A percentile compares a stretch with the other conserved stretches of the same genome.
Conservation (phyloP, 2,113 vertebrate genomes). For the Anthoscopus minutus region DNA sequence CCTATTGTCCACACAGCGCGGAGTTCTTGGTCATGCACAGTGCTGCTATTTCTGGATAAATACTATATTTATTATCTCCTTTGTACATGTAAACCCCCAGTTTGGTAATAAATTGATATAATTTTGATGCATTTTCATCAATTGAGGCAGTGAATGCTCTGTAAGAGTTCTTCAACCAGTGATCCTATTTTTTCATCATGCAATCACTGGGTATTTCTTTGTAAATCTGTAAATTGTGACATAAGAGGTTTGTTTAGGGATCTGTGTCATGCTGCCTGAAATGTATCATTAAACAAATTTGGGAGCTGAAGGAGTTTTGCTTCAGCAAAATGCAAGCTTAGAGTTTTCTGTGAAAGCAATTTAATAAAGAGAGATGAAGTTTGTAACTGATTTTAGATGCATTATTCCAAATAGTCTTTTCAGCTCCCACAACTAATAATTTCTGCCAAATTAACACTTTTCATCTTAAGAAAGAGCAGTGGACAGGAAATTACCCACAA, state of each 20-base stretch:
- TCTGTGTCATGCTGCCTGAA: neutral
- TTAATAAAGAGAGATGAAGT: neutral
- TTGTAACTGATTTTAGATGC: neutral
- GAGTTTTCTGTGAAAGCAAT: neutral
- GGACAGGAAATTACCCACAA: neutral
- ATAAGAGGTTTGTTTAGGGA: neutral
- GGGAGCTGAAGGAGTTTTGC: neutral
- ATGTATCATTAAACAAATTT: conserved; percentile 22
- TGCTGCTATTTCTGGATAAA: neutral
- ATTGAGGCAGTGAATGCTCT: neutral
- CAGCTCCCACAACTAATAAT: neutral
- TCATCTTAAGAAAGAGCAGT: neutral
- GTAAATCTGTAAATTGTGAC: neutral
- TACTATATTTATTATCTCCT: neutral
- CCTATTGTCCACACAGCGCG: neutral
- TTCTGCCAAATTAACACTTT: neutral
- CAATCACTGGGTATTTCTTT: neutral
- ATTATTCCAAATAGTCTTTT: neutral
- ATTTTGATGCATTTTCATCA: neutral
- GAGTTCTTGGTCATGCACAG: neutral
- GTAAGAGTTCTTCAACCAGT: neutral
- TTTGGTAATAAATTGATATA: neutral
- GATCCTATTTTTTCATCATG: neutral
- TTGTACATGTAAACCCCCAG: neutral
- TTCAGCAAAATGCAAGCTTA: neutral